Evolutionary conservation across 2,797 vertebrate species (phyloP), one percentile per base, ranked within the genome.

Genomic region (Fratercula arctica): DNA sequence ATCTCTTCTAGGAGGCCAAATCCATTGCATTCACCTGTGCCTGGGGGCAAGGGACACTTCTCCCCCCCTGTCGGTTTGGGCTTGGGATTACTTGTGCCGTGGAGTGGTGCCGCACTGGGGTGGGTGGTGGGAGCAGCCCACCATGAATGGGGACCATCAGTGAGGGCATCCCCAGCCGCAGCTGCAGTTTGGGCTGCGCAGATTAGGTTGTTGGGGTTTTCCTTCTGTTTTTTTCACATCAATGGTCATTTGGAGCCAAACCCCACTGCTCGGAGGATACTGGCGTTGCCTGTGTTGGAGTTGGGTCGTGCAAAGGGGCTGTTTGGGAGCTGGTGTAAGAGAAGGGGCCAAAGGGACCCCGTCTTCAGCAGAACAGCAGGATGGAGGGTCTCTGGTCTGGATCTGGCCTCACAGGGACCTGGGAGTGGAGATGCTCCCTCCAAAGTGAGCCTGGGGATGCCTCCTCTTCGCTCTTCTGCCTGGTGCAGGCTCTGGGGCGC

Each of bases 1-100:
- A n/a, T 13, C 51, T 82, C 39, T 54, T 48, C 64, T n/a, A 59
- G 35, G 51, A 48, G 16, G 35, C 31, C 46, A 72, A 66, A 70
- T 3, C 19, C 2, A 1, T n/a, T 39, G 46, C 16, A 1, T 5
- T 17, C 16, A 57, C 6, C 13, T 31, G 15, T 26, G 13, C 24
- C 9, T 35, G 25, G 21, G 43, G 4, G 6, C 35, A 24, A 67
- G 33, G 33, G 43, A 63, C 16, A 17, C 9, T 51, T 68, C 46
- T 73, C 33, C 26, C 24, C 20, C 12, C 26, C 2, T 17, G 35
- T 56, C 0, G 1, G 14, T 63, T 63, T 64, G 46, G 53, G 39
- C 35, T 35, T 0, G 0, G 35, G 39, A 13, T 3, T 13, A 14
- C 10, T 39, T 1, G 4, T 51, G 33, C 28, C 2, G 2, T 8